Conservation (phyloP, 1,140 invertebrate genomes). For the Charaxes varanes region DNA sequence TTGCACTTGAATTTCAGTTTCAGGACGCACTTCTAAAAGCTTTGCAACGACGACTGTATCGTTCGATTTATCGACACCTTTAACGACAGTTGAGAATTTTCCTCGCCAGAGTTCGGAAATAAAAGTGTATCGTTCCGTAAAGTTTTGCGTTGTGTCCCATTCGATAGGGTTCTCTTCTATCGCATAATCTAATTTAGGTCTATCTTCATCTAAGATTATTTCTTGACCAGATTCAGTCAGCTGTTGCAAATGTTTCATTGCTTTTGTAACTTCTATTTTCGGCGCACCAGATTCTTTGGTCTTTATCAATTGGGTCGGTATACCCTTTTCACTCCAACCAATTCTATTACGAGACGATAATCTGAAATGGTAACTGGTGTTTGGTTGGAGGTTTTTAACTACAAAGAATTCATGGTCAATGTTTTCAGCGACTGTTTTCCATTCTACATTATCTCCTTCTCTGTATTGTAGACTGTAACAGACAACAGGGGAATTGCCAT, state of each 20-base stretch:
- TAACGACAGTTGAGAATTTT: slow-evolving; percentile 88
- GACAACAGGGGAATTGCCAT: slow-evolving; percentile 87
- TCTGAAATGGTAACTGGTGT: slow-evolving; percentile 91
- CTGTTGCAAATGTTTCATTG: slow-evolving; percentile 89
- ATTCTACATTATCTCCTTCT: slow-evolving; percentile 83
- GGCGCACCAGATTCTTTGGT: slow-evolving; percentile 79
- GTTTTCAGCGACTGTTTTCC: slow-evolving; percentile 90
- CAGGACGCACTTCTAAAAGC: slow-evolving; percentile 81
- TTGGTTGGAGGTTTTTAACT: slow-evolving; percentile 83
- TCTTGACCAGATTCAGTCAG: slow-evolving; percentile 86
- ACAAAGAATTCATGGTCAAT: slow-evolving; percentile 96
- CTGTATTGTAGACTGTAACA: slow-evolving; percentile 91
- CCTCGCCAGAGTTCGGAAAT: slow-evolving; percentile 90
- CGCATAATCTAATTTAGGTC: slow-evolving; percentile 81
- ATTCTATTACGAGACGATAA: slow-evolving; percentile 92
- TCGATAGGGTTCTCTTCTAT: slow-evolving; percentile 83
- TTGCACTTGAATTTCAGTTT: slow-evolving; percentile 79
- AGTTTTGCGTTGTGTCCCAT: slow-evolving; percentile 79
- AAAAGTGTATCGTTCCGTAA: slow-evolving; percentile 85
- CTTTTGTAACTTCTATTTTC: slow-evolving; percentile 83
- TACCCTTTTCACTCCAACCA: slow-evolving; percentile 91
- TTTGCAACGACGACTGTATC: slow-evolving; percentile 86
- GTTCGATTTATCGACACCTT: slow-evolving; percentile 84
- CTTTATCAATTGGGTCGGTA: slow-evolving; percentile 81
- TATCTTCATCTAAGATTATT: slow-evolving; percentile 79